phyloP scores from a whole-genome alignment of 1,140 invertebrate species.

The Bombus balteatus region DNA sequence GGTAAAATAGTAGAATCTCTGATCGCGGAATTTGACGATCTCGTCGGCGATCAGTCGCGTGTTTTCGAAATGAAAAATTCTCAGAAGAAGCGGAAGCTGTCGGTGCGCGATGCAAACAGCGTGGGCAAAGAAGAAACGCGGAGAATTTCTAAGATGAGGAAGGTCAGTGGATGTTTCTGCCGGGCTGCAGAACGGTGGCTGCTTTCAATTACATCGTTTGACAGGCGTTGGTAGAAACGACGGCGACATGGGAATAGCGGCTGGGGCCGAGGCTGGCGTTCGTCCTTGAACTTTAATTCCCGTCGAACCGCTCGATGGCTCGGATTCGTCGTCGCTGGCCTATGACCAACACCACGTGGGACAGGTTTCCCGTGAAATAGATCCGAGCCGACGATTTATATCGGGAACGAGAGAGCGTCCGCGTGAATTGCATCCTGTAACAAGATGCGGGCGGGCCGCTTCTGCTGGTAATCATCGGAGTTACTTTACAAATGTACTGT shows the following conservation, averaged over 20 bases:
- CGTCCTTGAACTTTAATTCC: slow-evolving; percentile 55
- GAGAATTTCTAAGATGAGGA: background rate
- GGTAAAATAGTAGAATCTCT: too few species aligned
- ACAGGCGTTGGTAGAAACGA: slow-evolving; percentile 15
- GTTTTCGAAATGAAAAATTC: too few species aligned
- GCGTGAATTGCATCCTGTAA: slow-evolving; percentile 71
- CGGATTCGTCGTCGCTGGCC: background rate
- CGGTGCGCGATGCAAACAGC: background rate
- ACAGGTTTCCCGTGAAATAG: slow-evolving; percentile 23
- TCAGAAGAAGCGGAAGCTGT: too few species aligned
- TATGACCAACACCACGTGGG: slow-evolving; percentile 24
- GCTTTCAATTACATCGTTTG: slow-evolving; percentile 28
- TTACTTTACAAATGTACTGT: slow-evolving; percentile 73
- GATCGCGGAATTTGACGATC: too few species aligned
- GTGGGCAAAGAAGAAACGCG: background rate
- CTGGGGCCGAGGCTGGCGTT: slow-evolving; percentile 30
- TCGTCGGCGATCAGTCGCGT: too few species aligned
- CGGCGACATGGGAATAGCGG: slow-evolving; percentile 35
- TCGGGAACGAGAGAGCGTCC: slow-evolving; percentile 55
- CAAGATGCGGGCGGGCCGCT: slow-evolving; percentile 69
- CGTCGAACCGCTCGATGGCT: background rate
- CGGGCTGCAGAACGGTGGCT: background rate
- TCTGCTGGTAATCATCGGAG: slow-evolving; percentile 72
- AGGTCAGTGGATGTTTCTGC: slow-evolving; percentile 1
- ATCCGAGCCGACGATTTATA: slow-evolving; percentile 42